These are phyloP conservation scores for Bubo scandiacus DNA, from an alignment of 2,113 vertebrate genomes.

Conservation along the genomic window DNA sequence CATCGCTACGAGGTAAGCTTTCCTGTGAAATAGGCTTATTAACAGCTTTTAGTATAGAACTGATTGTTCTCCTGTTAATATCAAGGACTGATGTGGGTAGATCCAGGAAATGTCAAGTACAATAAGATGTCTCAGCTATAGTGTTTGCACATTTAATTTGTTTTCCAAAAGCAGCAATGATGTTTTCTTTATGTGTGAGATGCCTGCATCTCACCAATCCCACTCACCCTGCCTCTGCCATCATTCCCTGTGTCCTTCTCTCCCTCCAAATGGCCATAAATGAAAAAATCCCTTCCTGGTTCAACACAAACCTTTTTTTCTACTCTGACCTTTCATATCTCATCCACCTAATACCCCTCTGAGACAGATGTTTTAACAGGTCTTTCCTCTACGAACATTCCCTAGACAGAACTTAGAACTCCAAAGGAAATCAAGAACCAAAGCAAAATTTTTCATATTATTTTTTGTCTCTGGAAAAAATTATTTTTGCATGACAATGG, in stretches of 20 bases:
- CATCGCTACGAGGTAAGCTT: not conserved
- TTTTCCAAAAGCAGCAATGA: not conserved
- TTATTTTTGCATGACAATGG: not conserved
- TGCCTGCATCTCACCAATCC: not conserved
- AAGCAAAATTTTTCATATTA: not conserved
- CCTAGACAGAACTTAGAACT: not conserved
- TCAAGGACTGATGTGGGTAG: not conserved
- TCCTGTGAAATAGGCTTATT: not conserved
- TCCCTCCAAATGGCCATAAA: not conserved
- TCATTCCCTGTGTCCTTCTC: not conserved
- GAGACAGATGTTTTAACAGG: not conserved
- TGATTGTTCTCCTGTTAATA: not conserved
- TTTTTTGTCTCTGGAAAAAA: not conserved
- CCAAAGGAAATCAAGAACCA: not conserved
- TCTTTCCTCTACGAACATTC: not conserved
- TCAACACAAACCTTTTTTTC: not conserved
- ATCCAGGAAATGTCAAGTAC: not conserved
- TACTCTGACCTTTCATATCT: not conserved
- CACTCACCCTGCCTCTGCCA: not conserved
- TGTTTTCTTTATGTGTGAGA: not conserved
- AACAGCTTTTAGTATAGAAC: not conserved
- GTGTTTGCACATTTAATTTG: not conserved
- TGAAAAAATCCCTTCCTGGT: not conserved
- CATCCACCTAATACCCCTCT: not conserved
- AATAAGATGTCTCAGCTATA: not conserved